Conservation (phyloP, 2,797 vertebrate genomes). For the Harpagifer antarcticus region DNA sequence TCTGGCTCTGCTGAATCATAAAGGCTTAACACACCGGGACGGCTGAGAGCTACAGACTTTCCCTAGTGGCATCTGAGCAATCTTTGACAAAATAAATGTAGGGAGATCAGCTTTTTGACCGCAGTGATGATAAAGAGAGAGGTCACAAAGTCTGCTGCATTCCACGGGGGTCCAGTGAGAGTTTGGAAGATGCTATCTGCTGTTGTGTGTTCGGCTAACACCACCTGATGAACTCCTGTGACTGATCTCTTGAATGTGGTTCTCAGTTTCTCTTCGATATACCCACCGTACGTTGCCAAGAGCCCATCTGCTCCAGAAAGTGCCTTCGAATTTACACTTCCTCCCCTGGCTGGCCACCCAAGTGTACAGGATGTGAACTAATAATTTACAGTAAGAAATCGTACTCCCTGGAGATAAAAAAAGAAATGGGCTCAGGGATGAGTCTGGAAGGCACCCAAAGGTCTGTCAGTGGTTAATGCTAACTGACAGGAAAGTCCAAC, state of each 20-base stretch:
- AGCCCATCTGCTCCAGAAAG: constrained; percentile 28
- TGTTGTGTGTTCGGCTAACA: not conserved
- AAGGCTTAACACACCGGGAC: constrained; percentile 18
- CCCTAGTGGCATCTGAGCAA: constrained; percentile 11
- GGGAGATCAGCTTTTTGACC: constrained; percentile 7
- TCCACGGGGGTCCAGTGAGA: constrained; percentile 25
- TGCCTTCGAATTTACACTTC: constrained; percentile 30
- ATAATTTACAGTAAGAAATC: constrained; percentile 63
- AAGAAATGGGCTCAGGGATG: constrained; percentile 51
- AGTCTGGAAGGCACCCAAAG: constrained; percentile 76
- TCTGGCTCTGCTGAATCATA: constrained; percentile 53
- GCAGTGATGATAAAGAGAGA: constrained; percentile 34
- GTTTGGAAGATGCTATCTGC: constrained; percentile 7
- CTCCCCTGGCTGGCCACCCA: constrained; percentile 75
- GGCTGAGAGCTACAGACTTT: not conserved
- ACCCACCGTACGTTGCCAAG: constrained; percentile 37
- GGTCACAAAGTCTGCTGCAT: constrained; percentile 26
- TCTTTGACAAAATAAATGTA: constrained; percentile 15
- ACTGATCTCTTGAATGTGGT: constrained; percentile 54
- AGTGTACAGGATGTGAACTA: constrained; percentile 78
- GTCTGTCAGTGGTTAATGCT: constrained; percentile 68
- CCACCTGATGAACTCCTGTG: constrained; percentile 61
- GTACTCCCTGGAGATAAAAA: constrained; percentile 57
- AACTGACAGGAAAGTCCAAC: constrained; percentile 80
- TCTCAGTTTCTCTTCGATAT: constrained; percentile 28